A percentile compares a stretch with the other conserved stretches of the same genome.
Conservation (phyloP, 1,140 invertebrate genomes). For the Leptinotarsa undecemlineata region DNA sequence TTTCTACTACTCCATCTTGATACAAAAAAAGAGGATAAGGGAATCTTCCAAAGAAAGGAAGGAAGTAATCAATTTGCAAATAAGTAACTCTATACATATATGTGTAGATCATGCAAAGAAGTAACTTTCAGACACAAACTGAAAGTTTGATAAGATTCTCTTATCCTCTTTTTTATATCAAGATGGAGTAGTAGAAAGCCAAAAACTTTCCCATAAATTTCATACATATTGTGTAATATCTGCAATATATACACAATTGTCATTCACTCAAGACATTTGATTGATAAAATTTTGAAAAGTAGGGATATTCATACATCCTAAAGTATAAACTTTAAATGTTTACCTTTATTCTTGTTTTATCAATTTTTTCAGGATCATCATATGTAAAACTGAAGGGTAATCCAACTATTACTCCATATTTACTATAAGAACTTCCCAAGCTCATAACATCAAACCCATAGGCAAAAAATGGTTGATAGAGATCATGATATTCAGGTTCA, state of each 20-base stretch:
- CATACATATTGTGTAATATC: neutral
- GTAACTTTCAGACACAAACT: no score
- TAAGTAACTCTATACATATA: no score
- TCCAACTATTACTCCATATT: constrained; percentile 64
- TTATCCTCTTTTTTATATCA: no score
- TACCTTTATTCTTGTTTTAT: constrained; percentile 60
- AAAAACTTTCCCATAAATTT: no score
- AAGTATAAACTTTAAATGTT: constrained; percentile 21
- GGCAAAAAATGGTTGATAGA: constrained; percentile 63
- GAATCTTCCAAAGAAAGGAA: no score
- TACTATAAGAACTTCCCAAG: constrained; percentile 56
- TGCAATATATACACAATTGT: constrained; percentile 4
- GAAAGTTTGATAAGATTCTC: no score
- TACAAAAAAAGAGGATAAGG: no score
- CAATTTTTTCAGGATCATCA: constrained; percentile 54
- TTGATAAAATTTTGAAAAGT: neutral
- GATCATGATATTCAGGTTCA: constrained; percentile 46
- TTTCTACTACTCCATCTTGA: no score
- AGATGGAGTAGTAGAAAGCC: no score
- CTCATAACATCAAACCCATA: constrained; percentile 67
- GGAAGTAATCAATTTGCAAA: no score
- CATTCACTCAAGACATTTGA: neutral
- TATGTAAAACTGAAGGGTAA: constrained; percentile 68
- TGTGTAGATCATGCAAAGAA: no score
- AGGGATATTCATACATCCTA: no score